Conservation (phyloP, 2,888 invertebrate species). For the Agapostemon virescens region DNA sequence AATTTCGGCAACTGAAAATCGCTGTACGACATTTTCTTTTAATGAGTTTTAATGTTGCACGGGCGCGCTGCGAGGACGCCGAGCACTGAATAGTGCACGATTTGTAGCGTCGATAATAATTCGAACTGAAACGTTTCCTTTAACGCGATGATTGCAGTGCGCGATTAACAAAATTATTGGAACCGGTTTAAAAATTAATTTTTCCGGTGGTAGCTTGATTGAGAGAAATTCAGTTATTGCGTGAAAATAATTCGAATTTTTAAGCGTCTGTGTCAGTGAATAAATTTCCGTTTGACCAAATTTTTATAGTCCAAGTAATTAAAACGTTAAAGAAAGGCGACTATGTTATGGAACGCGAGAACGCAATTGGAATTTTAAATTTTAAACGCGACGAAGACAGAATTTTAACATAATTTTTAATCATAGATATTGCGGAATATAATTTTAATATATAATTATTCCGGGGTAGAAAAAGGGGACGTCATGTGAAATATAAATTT, state of each 20-base stretch:
- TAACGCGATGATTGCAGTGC: background rate
- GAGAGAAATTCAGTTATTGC: background rate
- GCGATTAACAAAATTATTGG: background rate
- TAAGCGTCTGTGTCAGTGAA: background rate
- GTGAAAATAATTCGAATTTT: background rate
- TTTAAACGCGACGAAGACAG: background rate
- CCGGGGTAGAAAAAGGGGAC: background rate
- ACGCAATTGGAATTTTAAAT: background rate
- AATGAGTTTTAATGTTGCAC: background rate
- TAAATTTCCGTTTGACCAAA: background rate
- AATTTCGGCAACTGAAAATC: background rate
- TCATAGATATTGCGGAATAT: background rate
- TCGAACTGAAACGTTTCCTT: background rate
- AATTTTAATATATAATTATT: background rate
- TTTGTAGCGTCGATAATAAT: constrained; percentile 8
- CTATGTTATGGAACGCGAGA: background rate
- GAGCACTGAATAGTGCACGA: too few relatives aligned
- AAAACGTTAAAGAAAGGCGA: background rate
- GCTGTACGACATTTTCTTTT: background rate
- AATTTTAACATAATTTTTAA: background rate
- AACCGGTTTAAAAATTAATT: background rate
- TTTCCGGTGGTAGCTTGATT: background rate
- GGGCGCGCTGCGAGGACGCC: background rate
- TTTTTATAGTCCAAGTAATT: background rate
- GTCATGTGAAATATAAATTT: background rate